Evolutionary conservation across 2,888 invertebrate genomes (phyloP), one percentile per base, ranked within the genome.

Genomic region (Digitonthophagus gazella): DNA sequence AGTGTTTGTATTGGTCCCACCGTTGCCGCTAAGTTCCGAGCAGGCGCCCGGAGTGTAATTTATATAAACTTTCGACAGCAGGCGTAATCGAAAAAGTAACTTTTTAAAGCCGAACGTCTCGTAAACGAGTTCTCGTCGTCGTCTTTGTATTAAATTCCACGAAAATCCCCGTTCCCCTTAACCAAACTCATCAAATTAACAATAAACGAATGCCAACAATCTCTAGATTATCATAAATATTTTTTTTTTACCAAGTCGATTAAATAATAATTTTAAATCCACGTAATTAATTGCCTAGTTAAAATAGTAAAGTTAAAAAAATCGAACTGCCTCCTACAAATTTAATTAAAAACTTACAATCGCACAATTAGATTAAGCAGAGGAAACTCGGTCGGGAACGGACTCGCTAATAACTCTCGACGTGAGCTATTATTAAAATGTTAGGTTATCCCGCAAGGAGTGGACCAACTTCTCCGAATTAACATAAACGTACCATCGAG

Each of bases 21-120:
- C 61, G 18, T n/a, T 61, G 58, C 28, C 28, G 11, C 28, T 44
- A 44, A 44, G 28, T 44, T 44, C 28, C 28, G 11, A 44, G 28
- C 6, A 44, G 28, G 28, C 28, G 28, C 28, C 28, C 28, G 28
- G 28, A 15, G 54, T 44, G 65, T 55, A 54, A 65, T 65, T 65
- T 65, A 65, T 65, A 65, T 65, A 16, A 65, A 65, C 55, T 65
- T 65, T 55, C 65, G 55, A 65, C 65, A 65, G 44, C 54, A 54
- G 18, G 16, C 55, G 28, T 65, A 65, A 65, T 65, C 65, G 65
- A 65, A 19, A 65, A 65, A 44, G 18, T 65, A 65, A 65, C 44
- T 65, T 65, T 65, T 65, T 65, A 65, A 65, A 65, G 18, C 18
- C 65, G 44, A 44, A 44, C 28, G 28, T 44, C 28, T 44, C 28